A percentile compares a stretch with the other conserved stretches of the same genome.
Evolutionary conservation across 2,797 vertebrate species (phyloP).

Genomic region (Mastacembelus armatus): DNA sequence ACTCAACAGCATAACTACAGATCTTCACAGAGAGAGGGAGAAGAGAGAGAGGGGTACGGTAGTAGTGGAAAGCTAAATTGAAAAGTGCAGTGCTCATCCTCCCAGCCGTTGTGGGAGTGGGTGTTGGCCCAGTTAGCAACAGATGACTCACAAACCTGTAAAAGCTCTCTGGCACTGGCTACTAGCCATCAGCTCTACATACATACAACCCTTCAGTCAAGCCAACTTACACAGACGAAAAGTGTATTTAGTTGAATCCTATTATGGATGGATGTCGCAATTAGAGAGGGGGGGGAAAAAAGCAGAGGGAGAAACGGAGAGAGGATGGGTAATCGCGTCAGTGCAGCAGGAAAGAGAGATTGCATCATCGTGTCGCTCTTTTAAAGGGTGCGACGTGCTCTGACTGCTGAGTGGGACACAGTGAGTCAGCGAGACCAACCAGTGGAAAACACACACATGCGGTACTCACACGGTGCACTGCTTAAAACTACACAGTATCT

Average conservation of each 20-base stretch:
- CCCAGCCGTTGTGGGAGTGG: constrained; percentile 46
- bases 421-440: constrained; percentile 79
- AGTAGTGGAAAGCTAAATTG: constrained; percentile 5
- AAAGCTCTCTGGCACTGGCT: constrained; percentile 43
- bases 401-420: constrained; percentile 75
- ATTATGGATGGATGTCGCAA: constrained; percentile 27
- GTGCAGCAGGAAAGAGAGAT: constrained; percentile 64
- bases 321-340: constrained; percentile 60
- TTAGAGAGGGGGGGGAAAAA: constrained; percentile 6
- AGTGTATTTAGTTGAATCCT: constrained; percentile 31
- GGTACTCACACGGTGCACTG: constrained; percentile 22
- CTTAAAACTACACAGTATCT: too few relatives aligned
- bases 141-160: constrained; percentile 62
- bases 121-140: constrained; percentile 56
- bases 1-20: constrained; percentile 59
- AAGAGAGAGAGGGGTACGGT: constrained; percentile 26
- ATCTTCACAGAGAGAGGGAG: constrained; percentile 22
- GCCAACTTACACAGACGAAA: constrained; percentile 50
- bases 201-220: constrained; percentile 12
- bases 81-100: constrained; percentile 31
- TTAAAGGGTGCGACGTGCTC: constrained; percentile 74
- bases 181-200: constrained; percentile 14
- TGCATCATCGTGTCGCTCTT: constrained; percentile 78
- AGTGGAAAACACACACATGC: constrained; percentile 43
- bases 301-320: constrained; percentile 20